A percentile compares a stretch with the other conserved stretches of the same genome.
Conservation (phyloP, 2,113 vertebrate genomes). For the Eudyptes chrysolophus region DNA sequence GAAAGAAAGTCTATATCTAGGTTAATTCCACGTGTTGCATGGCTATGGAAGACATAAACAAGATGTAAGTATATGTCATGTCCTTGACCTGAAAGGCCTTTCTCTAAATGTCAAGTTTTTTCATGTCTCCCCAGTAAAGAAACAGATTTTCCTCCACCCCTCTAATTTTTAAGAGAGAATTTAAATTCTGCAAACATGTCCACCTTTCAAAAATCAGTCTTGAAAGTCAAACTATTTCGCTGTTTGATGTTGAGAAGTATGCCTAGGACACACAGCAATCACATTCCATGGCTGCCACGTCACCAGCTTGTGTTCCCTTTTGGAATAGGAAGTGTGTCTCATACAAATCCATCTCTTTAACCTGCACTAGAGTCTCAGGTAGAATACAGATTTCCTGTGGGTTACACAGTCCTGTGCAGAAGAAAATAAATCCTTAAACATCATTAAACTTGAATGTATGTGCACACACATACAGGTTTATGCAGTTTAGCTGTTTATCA, state of each 20-base stretch:
- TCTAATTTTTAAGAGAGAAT: neutral
- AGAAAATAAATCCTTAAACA: neutral
- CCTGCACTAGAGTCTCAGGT: neutral
- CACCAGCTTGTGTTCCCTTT: neutral
- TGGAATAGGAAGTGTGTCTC: neutral
- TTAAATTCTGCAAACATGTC: neutral
- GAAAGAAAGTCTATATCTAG: neutral
- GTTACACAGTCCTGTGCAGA: neutral
- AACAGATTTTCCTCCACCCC: neutral
- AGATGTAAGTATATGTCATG: neutral
- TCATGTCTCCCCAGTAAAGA: neutral
- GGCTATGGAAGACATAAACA: rapidly evolving
- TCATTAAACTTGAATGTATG: neutral
- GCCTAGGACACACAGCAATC: neutral
- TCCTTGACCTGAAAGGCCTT: neutral
- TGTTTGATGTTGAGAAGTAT: neutral
- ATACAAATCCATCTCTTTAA: neutral
- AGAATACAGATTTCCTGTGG: neutral
- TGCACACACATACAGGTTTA: neutral
- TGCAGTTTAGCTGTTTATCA: neutral
- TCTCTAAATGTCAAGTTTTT: neutral
- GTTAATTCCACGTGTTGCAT: rapidly evolving
- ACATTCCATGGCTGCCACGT: neutral
- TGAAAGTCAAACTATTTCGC: neutral
- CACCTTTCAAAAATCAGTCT: neutral